phyloP scores from a whole-genome alignment of 2,888 invertebrate species.

The Euclidia mi region DNA sequence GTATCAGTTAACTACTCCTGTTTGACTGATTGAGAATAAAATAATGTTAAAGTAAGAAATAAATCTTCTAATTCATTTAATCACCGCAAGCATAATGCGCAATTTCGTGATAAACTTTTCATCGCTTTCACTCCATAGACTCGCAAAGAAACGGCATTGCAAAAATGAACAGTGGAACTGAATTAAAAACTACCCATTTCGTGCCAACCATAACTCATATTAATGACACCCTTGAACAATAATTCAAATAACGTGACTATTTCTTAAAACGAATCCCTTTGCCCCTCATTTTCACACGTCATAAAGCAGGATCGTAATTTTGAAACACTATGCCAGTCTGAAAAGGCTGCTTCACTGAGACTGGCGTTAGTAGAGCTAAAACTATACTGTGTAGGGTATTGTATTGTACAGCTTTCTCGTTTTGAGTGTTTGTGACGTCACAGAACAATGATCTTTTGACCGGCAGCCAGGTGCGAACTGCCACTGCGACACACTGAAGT shows the following conservation, averaged over 20 bases:
- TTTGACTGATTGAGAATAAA: neutral
- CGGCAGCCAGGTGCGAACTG: conserved; percentile 66
- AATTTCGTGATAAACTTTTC: neutral
- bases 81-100: too few relatives aligned
- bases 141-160: neutral
- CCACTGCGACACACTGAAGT: conserved; percentile 66
- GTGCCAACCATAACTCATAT: conserved; percentile 26
- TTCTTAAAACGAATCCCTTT: conserved; percentile 55
- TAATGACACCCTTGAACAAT: conserved; percentile 32
- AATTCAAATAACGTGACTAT: conserved; percentile 36
- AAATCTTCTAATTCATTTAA: too few relatives aligned
- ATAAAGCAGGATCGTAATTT: conserved; percentile 73
- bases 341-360: conserved; percentile 66
- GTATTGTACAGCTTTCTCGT: conserved; percentile 61
- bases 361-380: conserved; percentile 41
- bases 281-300: conserved; percentile 68
- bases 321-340: conserved; percentile 69
- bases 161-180: too few relatives aligned
- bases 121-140: neutral
- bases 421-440: conserved; percentile 73
- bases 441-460: conserved; percentile 84
- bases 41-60: too few relatives aligned
- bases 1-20: neutral
- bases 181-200: conserved; percentile 15
- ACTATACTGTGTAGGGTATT: conserved; percentile 7